Evolutionary conservation across 2,888 invertebrate genomes (phyloP).

Genomic region (Mesodorylaimus sp.): DNA sequence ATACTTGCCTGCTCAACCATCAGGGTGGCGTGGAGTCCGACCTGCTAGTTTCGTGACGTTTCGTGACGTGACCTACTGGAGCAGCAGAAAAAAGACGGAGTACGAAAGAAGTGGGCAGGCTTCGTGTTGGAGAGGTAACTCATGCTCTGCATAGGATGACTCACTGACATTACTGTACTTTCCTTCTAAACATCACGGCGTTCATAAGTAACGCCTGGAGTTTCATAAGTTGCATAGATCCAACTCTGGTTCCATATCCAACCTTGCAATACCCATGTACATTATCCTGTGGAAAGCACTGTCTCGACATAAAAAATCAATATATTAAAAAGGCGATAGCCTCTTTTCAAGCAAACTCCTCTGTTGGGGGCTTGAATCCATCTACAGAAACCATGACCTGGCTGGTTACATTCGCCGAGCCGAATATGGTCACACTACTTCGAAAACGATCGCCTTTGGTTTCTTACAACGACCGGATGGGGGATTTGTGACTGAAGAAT

Average conservation of each 20-base stretch:
- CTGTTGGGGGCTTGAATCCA: constrained; percentile 65
- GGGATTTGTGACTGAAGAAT: constrained; percentile 28
- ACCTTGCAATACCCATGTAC: no score
- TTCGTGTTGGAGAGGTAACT: constrained; percentile 32
- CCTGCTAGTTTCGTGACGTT: constrained; percentile 56
- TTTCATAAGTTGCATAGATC: no score
- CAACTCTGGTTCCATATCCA: no score
- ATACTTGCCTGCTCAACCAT: constrained; percentile 60
- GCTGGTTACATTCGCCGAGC: constrained; percentile 63
- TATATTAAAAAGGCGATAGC: no score
- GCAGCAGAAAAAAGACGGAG: constrained; percentile 43
- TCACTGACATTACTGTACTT: no score
- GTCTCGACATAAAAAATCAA: no score
- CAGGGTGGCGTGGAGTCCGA: constrained; percentile 67
- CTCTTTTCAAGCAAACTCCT: constrained; percentile 43
- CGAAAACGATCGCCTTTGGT: constrained; percentile 45
- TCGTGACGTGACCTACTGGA: constrained; percentile 55
- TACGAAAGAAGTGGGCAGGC: constrained; percentile 46
- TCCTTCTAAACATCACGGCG: no score
- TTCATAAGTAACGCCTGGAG: no score
- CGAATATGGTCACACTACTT: constrained; percentile 50
- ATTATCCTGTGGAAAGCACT: no score
- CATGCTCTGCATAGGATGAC: no score
- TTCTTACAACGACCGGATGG: constrained; percentile 42
- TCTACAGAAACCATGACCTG: constrained; percentile 47